Evolutionary conservation across 1,140 invertebrate species (phyloP), one percentile per base, ranked within the genome.

Genomic region (Listronotus oregonensis): DNA sequence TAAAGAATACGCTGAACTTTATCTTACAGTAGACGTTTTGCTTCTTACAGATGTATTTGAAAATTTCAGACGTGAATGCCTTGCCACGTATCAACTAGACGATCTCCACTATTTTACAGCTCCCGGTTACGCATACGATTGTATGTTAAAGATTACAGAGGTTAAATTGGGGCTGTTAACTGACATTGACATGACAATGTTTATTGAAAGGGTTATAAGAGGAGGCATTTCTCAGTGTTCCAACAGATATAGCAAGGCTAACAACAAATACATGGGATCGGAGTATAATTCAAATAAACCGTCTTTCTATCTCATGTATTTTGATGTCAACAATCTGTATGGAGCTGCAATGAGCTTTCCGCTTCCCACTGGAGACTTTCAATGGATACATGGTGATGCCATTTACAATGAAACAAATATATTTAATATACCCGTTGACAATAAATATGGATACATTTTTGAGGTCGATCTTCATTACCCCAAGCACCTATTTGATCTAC

Each of bases 281-380:
- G n/a, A n/a, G n/a, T n/a, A n/a, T n/a, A n/a, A n/a, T 52, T 18
- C 31, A 10, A 34, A 47, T 12, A 17, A 44, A 50, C 51, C 49
- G 21, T 14, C 46, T 31, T 14, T 10, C 11, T 66, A 42, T 52
- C 34, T 71, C 76, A 70, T 75, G 27, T 82, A 83, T 74, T 75
- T 78, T 14, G 83, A 85, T 80, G 77, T 75, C 9, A 85, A 84
- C 69, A 85, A 85, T 75, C 70, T 84, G 44, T 86, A 85, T 75
- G 83, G 83, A 17, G 78, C 69, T 57, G 78, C 80, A 7, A 82
- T 85, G 80, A 76, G 71, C 31, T 67, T 79, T 66, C 68, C 61
- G 56, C 70, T 84, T 51, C 82, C 81, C 14, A 67, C 65, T 27
- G 66, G 67, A 7, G 68, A 73, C 21, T 85, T 84, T 77, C 54